Conservation (phyloP, 1,140 invertebrate species). For the Tigriopus japonicus region DNA sequence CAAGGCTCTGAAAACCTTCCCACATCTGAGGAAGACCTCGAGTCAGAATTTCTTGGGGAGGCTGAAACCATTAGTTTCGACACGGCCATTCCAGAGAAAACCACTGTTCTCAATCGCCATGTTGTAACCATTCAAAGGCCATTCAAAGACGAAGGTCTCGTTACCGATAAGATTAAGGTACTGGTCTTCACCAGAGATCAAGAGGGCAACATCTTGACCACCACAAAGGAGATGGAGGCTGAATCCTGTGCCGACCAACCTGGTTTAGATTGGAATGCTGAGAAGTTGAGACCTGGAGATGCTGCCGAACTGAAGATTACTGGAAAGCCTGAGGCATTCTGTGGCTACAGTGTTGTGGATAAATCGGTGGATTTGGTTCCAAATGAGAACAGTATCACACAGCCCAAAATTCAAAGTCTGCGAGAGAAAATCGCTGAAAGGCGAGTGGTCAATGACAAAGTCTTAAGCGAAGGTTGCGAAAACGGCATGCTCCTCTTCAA, state of each 20-base stretch:
- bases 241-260: not conserved
- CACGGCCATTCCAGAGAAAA: not conserved
- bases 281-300: not conserved
- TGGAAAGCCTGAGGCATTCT: not conserved
- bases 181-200: not conserved
- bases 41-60: too few relatives aligned
- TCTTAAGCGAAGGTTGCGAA: not conserved
- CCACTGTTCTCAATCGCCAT: not conserved
- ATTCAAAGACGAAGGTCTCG: not conserved
- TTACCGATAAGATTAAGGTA: not conserved
- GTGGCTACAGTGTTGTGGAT: slow-evolving; percentile 7
- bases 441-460: not conserved
- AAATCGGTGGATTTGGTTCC: slow-evolving; percentile 1
- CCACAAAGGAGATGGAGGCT: not conserved
- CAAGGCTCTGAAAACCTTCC: too few relatives aligned
- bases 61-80: not conserved
- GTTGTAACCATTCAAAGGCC: not conserved
- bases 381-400: not conserved
- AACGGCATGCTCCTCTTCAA: not conserved
- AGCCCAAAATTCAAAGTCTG: not conserved
- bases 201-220: not conserved
- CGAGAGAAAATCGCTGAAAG: not conserved
- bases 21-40: too few relatives aligned
- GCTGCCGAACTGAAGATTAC: not conserved
- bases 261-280: not conserved